Evolutionary conservation across 1,140 invertebrate species (phyloP).

Genomic region (Littorina saxatilis): DNA sequence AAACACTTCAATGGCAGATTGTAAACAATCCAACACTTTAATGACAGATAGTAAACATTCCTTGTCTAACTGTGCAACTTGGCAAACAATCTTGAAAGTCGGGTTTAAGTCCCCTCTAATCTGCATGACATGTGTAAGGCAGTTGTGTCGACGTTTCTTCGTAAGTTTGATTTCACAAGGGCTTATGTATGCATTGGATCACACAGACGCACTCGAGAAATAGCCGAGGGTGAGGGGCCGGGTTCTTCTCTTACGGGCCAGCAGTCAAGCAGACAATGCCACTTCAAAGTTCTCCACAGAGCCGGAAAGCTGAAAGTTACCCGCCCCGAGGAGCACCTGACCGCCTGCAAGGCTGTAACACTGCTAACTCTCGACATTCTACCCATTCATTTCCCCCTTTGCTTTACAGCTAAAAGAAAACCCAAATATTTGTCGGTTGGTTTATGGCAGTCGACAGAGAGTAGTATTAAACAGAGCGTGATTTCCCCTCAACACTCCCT

Average conservation of each 20-base stretch:
- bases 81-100: no score
- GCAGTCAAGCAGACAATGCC: conserved; percentile 20
- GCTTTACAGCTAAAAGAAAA: neutral
- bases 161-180: conserved; percentile 11
- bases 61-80: no score
- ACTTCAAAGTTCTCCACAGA: neutral
- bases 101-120: no score
- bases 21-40: no score
- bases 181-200: neutral
- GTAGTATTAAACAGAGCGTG: neutral
- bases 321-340: neutral
- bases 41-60: no score
- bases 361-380: neutral
- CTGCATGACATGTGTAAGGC: no score
- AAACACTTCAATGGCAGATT: no score
- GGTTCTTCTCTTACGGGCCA: neutral
- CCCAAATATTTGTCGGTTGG: conserved; percentile 8
- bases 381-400: neutral
- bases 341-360: neutral
- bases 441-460: no score
- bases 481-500: neutral
- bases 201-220: neutral
- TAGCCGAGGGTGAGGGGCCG: neutral
- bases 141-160: no score
- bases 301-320: neutral